A percentile compares a stretch with the other conserved stretches of the same genome.
phyloP scores from a whole-genome alignment of 2,888 invertebrate genomes.

The Tanytarsus gracilentus region DNA sequence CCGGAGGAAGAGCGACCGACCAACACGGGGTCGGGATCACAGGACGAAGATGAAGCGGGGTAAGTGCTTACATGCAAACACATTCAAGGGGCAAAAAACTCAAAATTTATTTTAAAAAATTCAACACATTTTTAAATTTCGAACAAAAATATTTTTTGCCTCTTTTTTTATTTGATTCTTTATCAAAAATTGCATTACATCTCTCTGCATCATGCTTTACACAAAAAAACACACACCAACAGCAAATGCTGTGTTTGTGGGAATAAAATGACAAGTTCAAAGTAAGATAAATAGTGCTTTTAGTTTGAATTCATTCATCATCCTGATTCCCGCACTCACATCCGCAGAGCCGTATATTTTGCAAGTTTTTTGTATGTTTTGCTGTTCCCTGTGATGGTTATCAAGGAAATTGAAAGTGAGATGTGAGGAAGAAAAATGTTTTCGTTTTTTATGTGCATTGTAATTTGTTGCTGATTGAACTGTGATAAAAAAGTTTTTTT shows the following conservation, averaged over 20 bases:
- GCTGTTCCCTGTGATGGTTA: too few species aligned
- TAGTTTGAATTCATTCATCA: constrained; percentile 7
- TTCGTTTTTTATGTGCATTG: too few species aligned
- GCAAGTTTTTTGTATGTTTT: constrained; percentile 5
- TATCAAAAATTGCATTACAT: too few species aligned
- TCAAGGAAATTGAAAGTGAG: too few species aligned
- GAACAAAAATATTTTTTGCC: not conserved
- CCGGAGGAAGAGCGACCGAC: constrained; percentile 73
- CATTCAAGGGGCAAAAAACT: not conserved
- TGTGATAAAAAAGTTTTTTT: too few species aligned
- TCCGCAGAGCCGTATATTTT: constrained; percentile 23
- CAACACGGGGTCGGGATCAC: constrained; percentile 83
- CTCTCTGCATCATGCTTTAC: too few species aligned
- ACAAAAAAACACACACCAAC: not conserved
- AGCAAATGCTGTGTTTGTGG: not conserved
- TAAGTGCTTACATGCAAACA: too few species aligned
- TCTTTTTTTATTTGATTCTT: too few species aligned
- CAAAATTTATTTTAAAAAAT: too few species aligned
- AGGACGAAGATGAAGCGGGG: constrained; percentile 68
- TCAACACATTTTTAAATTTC: not conserved
- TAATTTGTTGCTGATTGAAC: too few species aligned
- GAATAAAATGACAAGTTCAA: not conserved
- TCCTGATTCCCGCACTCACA: constrained; percentile 8
- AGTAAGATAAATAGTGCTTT: constrained; percentile 3
- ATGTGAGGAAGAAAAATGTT: too few species aligned